Percentiles rank a stretch among this genome's conserved stretches.
phyloP scores from a whole-genome alignment of 64 coral and sea anemone genomes.

The Actinia equina region DNA sequence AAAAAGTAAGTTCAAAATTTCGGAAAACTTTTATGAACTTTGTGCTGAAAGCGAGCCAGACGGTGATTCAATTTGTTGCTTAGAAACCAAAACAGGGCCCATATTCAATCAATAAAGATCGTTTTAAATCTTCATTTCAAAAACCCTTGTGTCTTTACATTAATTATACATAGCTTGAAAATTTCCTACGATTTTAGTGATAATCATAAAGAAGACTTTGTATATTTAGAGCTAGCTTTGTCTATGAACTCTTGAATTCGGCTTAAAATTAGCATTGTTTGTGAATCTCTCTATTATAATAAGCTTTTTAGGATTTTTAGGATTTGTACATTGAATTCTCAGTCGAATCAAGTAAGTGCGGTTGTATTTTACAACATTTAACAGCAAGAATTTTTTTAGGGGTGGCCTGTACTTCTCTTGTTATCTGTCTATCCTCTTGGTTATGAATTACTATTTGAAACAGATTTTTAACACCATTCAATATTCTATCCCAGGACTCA shows the following conservation, averaged over 20 bases:
- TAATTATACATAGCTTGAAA: neutral
- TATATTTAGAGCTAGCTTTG: neutral
- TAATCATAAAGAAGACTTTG: neutral
- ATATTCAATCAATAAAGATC: neutral
- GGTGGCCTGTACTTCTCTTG: too few species aligned
- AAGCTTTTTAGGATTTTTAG: neutral
- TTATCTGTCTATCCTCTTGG: too few species aligned
- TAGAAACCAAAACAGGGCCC: neutral
- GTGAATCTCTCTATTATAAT: neutral
- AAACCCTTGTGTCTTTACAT: neutral
- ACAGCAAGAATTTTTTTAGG: too few species aligned
- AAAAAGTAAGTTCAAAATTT: constrained; percentile 69
- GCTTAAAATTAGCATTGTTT: neutral
- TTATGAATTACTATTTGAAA: too few species aligned
- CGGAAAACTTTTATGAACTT: neutral
- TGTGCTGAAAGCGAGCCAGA: neutral
- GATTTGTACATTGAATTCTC: neutral
- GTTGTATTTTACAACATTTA: too few species aligned
- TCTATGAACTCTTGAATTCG: neutral
- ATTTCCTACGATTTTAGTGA: neutral
- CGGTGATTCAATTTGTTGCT: neutral
- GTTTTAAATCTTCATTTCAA: neutral
- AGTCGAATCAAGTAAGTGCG: too few species aligned
- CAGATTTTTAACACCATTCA: neutral
- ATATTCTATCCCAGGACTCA: constrained; percentile 32